Base-by-base conservation (phyloP, 2,888 invertebrate genomes). In the Anorthoa munda region DNA sequence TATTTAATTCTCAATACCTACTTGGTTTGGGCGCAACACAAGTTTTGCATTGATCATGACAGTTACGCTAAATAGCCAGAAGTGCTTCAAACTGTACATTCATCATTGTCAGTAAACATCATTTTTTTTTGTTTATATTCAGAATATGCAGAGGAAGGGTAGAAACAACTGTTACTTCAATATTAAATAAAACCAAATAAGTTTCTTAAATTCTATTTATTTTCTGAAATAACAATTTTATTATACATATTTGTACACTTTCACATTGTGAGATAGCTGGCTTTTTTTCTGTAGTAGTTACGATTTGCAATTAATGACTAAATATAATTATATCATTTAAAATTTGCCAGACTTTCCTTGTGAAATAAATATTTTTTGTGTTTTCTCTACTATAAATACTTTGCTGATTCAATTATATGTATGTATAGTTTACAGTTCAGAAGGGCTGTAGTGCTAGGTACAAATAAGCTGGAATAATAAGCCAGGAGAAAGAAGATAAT, bases 101-200 rank as follows among this genome's bases (percentile, higher is more conserved):
- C 26, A n/a, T 12, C 17, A 13, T 63, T 23, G 1, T 23, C 15
- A 48, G 21, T 2, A n/a, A 68, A 21, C 13, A 21, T 5, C 17
- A 51, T 68, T 68, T 26, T 2, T n/a, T 46, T 48, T 31, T 48
- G 15, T 31, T 4, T 18, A 17, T 31, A 15, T 55, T 26, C 17
- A 50, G n/a, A 48, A 50, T 2, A 26, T 0, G 17, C 13, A 0
- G 4, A 65, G 11, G 26, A 56, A 26, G 17, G 7, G 1, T 39
- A 39, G 26, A 4, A 53, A n/a, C 15, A n/a, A n/a, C 31, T 31
- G 2, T 12, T 15, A 26, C 13, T 15, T 55, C 17, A 15, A n/a
- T 51, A 51, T 18, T 51, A 7, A 69, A 60, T 70, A 15, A 46
- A 53, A 72, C 21, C 31, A 53, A 70, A 39, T 13, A 45, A 9